phyloP scores from a whole-genome alignment of 2,888 invertebrate genomes.

The Bembecia ichneumoniformis region DNA sequence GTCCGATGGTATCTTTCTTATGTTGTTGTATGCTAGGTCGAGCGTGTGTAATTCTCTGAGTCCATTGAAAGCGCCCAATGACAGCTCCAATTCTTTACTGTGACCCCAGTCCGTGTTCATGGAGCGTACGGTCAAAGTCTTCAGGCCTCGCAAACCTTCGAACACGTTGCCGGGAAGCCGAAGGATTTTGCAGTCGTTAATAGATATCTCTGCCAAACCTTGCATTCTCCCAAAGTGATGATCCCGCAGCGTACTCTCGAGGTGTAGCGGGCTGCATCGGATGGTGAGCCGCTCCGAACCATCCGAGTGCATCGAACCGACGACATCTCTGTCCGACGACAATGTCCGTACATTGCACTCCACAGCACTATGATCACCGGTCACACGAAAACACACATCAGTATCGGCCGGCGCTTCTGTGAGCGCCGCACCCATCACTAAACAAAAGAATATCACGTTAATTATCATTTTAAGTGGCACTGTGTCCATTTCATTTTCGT shows the following conservation, averaged over 20 bases:
- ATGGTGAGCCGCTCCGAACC: constrained; percentile 82
- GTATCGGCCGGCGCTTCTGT: constrained; percentile 64
- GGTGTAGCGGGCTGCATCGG: constrained; percentile 74
- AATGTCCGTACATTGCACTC: constrained; percentile 79
- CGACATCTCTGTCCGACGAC: constrained; percentile 78
- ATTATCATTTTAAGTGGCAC: constrained; percentile 68
- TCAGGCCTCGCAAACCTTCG: constrained; percentile 83
- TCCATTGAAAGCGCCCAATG: constrained; percentile 80
- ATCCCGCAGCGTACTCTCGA: constrained; percentile 81
- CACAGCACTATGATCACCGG: constrained; percentile 49
- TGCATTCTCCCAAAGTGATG: constrained; percentile 82
- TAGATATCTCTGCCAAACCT: constrained; percentile 82
- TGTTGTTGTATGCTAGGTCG: constrained; percentile 85
- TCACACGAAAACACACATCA: constrained; percentile 59
- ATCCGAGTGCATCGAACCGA: constrained; percentile 76
- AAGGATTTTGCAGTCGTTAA: constrained; percentile 85
- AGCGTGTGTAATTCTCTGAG: constrained; percentile 83
- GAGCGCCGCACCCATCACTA: constrained; percentile 68
- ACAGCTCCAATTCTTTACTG: constrained; percentile 80
- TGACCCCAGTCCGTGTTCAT: constrained; percentile 84
- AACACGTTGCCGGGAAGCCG: constrained; percentile 84
- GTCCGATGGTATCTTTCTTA: constrained; percentile 83
- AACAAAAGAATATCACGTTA: constrained; percentile 66
- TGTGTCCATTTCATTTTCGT: constrained; percentile 66
- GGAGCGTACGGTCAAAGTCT: constrained; percentile 83